phyloP scores from a whole-genome alignment of 1,140 invertebrate genomes.

The Sitophilus oryzae region DNA sequence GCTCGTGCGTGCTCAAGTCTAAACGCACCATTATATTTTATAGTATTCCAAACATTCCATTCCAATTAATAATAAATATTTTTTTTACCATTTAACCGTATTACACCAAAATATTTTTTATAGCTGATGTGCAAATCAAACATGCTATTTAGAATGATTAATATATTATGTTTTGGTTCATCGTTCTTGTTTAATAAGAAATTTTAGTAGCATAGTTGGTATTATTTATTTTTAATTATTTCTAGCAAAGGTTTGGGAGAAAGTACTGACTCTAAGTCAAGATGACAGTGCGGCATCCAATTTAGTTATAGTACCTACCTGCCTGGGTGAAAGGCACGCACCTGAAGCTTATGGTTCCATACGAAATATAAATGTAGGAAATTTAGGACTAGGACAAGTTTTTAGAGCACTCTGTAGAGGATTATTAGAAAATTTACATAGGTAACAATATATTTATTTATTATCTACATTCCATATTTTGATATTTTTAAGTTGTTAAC shows the following conservation, averaged over 20 bases:
- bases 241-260: conserved; percentile 73
- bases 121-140: no score
- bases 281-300: conserved; percentile 50
- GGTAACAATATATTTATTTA: conserved; percentile 38
- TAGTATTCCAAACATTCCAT: no score
- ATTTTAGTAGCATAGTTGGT: no score
- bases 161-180: no score
- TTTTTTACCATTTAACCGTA: no score
- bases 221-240: conserved; percentile 12
- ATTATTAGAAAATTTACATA: conserved; percentile 71
- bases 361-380: conserved; percentile 63
- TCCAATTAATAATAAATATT: no score
- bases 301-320: conserved; percentile 61
- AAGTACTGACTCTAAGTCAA: conserved; percentile 57
- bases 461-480: no score
- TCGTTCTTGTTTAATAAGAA: conserved; percentile 42
- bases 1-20: no score
- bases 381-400: conserved; percentile 65
- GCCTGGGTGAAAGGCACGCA: conserved; percentile 73
- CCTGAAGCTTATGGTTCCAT: conserved; percentile 63
- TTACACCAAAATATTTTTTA: no score
- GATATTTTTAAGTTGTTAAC: background rate
- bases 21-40: no score
- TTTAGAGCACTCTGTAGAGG: conserved; percentile 71
- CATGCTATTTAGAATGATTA: no score